Evolutionary conservation across 2,888 invertebrate species (phyloP).

Genomic region (Spialia ferax): DNA sequence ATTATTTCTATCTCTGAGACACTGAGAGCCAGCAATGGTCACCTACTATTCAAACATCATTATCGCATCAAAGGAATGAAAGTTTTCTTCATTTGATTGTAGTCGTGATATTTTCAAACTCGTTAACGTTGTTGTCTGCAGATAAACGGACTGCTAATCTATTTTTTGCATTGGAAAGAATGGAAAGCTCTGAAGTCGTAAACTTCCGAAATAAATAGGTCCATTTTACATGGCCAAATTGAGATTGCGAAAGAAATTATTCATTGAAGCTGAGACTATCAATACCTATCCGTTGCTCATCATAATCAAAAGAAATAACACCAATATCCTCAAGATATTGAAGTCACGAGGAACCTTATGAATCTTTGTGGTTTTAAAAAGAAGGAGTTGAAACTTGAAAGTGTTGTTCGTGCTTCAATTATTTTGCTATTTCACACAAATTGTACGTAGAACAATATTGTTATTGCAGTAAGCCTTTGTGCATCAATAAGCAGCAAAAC

Average conservation of each 20-base stretch:
- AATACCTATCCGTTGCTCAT: background rate
- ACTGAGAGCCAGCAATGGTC: conserved; percentile 14
- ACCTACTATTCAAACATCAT: conserved; percentile 49
- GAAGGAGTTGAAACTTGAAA: conserved; percentile 24
- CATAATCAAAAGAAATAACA: conserved; percentile 23
- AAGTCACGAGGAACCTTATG: conserved; percentile 38
- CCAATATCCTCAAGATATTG: conserved; percentile 22
- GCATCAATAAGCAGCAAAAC: conserved; percentile 17
- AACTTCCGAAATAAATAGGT: conserved; percentile 22
- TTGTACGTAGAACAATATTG: background rate
- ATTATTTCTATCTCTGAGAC: conserved; percentile 11
- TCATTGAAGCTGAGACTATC: background rate
- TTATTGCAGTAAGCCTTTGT: conserved; percentile 8
- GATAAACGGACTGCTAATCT: conserved; percentile 37
- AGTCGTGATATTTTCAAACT: conserved; percentile 52
- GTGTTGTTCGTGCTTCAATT: conserved; percentile 33
- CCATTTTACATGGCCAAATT: conserved; percentile 14
- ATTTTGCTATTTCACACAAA: conserved; percentile 21
- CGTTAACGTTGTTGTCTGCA: conserved; percentile 45
- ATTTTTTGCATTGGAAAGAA: conserved; percentile 40
- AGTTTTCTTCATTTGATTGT: conserved; percentile 57
- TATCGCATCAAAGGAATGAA: conserved; percentile 57
- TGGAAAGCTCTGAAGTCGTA: conserved; percentile 27
- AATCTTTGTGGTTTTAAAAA: conserved; percentile 38
- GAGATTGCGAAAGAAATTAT: conserved; percentile 9